These are phyloP conservation scores for Microtus montanus DNA, from an alignment of 2,113 vertebrate genomes.

Conservation along the genomic window DNA sequence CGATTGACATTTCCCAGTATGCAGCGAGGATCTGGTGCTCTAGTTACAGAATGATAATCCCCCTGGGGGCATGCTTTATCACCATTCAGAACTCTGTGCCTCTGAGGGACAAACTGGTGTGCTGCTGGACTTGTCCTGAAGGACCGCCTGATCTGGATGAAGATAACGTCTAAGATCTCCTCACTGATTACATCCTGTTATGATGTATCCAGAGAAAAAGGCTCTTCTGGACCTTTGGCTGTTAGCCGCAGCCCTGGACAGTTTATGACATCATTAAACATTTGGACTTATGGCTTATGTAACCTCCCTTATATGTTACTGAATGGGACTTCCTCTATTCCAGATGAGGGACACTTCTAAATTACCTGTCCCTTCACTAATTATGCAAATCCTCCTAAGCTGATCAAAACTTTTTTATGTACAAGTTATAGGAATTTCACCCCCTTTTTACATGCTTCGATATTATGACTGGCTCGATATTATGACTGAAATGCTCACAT, in stretches of 20 bases:
- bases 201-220: background rate
- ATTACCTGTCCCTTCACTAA: background rate
- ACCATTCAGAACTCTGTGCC: background rate
- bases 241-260: background rate
- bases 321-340: background rate
- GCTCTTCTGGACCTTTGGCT: background rate
- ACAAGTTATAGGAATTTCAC: background rate
- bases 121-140: background rate
- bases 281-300: background rate
- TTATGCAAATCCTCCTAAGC: background rate
- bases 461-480: background rate
- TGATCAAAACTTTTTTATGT: background rate
- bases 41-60: background rate
- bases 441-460: background rate
- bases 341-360: background rate
- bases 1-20: background rate
- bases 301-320: background rate
- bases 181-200: background rate
- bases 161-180: background rate
- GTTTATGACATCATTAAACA: background rate
- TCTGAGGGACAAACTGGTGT: background rate
- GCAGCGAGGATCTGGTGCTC: too few relatives aligned
- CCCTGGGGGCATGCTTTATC: background rate
- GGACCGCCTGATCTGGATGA: background rate
- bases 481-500: background rate